Percentiles rank a stretch among this genome's conserved stretches.
phyloP scores from a whole-genome alignment of 2,888 invertebrate genomes.

The Meloe dianella region DNA sequence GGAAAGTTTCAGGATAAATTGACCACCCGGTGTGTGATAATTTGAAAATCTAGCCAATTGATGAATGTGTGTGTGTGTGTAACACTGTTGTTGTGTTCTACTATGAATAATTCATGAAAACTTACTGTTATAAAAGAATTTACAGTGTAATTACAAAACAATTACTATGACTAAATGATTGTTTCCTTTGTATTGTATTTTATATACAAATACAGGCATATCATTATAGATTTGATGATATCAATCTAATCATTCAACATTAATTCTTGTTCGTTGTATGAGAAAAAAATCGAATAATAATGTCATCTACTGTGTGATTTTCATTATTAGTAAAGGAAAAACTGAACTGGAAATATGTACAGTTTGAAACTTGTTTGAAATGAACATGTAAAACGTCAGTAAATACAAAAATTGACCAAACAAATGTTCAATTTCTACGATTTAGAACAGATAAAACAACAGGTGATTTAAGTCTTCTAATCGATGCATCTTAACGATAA shows the following conservation, averaged over 20 bases:
- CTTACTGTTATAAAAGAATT: slow-evolving; percentile 36
- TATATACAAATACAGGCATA: background rate
- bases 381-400: slow-evolving; percentile 35
- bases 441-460: too few relatives aligned
- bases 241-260: background rate
- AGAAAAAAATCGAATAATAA: background rate
- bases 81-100: background rate
- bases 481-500: background rate
- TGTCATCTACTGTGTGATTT: slow-evolving; percentile 15
- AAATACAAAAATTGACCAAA: slow-evolving; percentile 34
- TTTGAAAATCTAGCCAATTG: slow-evolving; percentile 13
- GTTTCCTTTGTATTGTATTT: slow-evolving; percentile 4
- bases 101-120: slow-evolving; percentile 37
- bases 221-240: slow-evolving; percentile 1
- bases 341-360: slow-evolving; percentile 29
- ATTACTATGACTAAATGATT: slow-evolving; percentile 23
- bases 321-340: slow-evolving; percentile 19
- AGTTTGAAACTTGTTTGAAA: slow-evolving; percentile 38
- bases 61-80: background rate
- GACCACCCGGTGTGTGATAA: slow-evolving; percentile 9
- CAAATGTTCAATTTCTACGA: slow-evolving; percentile 18
- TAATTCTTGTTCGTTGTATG: too few relatives aligned
- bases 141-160: slow-evolving; percentile 38
- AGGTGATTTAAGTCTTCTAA: slow-evolving; percentile 14
- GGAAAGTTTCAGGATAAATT: background rate